Evolutionary conservation across 1,140 invertebrate species (phyloP), one percentile per base, ranked within the genome.

Genomic region (Pseudomyrmex dendroicus): DNA sequence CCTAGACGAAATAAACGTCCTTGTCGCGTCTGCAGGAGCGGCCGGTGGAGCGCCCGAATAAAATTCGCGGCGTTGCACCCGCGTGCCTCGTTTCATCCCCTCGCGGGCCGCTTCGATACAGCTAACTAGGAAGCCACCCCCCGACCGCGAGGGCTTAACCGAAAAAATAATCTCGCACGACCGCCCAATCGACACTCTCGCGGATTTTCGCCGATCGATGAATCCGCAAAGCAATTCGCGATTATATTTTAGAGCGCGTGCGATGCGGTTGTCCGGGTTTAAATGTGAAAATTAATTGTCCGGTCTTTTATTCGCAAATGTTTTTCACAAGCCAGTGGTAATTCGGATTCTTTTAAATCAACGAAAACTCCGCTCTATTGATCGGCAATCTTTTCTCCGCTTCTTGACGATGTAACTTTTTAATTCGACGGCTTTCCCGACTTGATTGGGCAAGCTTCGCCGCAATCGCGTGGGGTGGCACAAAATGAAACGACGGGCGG

Each of bases 401-500:
- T 59, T 59, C 64, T 61, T 59, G 54, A 78, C 64, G 56, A 50
- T 22, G 84, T 22, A 73, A 78, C 85, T 84, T 89, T 89, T 89
- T 90, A 90, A 90, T 90, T 84, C 86, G 66, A 77, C 83, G 54
- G 89, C 84, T 85, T 80, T 86, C 67, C 52, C 63, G 46, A 50
- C 57, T 73, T 67, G 89, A 90, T 90, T 86, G 89, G 59, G 63
- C 64, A 56, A 8, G 52, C 52, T 0, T 52, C 10, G 74, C 48
- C 17, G 83, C 76, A 80, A 80, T 73, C n/a, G 82, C 64, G 48
- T 54, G 15, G 62, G 61, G 76, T 46, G 64, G 64, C 70, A 56
- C 56, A 67, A 86, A 84, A 89, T 89, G 72, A 88, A 90, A 89
- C 76, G 82, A 78, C 86, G 88, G 66, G 59, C 82, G 76, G 56